Conservation (phyloP, 2,797 vertebrate species). For the Microctenopoma stevenorrisi region DNA sequence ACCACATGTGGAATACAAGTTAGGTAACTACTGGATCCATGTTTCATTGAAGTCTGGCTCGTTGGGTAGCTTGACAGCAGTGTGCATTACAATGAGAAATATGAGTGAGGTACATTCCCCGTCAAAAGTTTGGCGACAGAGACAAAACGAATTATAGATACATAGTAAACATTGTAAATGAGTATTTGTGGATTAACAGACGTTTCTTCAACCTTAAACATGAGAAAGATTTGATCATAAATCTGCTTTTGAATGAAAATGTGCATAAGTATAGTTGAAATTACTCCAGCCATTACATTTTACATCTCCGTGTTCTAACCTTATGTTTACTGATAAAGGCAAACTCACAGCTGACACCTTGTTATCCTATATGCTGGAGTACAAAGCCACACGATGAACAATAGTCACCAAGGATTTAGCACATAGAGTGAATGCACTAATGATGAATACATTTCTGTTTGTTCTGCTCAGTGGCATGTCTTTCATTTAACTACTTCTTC, state of each 20-base stretch:
- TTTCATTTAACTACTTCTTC: slow-evolving; percentile 18
- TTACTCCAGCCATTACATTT: not conserved
- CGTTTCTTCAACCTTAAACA: no score
- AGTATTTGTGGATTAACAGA: no score
- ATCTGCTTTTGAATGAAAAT: not conserved
- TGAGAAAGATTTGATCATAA: not conserved
- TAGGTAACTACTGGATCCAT: not conserved
- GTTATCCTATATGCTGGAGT: not conserved
- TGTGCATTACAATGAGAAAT: no score
- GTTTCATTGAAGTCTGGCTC: not conserved
- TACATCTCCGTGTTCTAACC: not conserved
- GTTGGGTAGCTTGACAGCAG: no score
- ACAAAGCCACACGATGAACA: slow-evolving; percentile 2
- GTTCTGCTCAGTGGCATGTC: slow-evolving; percentile 8
- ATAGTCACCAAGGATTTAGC: slow-evolving; percentile 3
- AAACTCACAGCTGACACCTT: slow-evolving; percentile 6
- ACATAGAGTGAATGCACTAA: slow-evolving; percentile 11
- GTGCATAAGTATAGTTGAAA: not conserved
- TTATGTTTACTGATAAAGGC: slow-evolving; percentile 2
- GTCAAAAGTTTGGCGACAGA: no score
- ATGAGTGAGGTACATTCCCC: no score
- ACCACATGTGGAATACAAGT: no score
- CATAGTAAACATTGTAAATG: no score
- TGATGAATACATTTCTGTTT: slow-evolving; percentile 26
- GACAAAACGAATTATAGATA: no score